These are phyloP conservation scores for Hyles lineata DNA, from an alignment of 2,888 invertebrate genomes.

Conservation along the genomic window DNA sequence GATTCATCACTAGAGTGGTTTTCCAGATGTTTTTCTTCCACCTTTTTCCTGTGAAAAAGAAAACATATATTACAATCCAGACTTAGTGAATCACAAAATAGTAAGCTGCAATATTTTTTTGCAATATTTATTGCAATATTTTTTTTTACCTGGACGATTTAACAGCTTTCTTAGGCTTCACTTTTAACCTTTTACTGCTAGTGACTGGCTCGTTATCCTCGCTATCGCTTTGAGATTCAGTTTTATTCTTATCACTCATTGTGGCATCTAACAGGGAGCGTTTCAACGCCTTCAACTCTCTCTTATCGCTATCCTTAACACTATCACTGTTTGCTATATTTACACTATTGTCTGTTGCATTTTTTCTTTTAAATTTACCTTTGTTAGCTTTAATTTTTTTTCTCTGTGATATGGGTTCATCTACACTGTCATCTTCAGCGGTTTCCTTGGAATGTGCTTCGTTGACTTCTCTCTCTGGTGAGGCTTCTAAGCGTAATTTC, in stretches of 20 bases:
- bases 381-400: slow-evolving; percentile 77
- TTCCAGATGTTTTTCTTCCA: slow-evolving; percentile 82
- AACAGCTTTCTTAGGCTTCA: slow-evolving; percentile 78
- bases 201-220: slow-evolving; percentile 73
- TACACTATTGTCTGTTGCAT: slow-evolving; percentile 50
- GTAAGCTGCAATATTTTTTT: background rate
- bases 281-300: slow-evolving; percentile 69
- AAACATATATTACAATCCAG: slow-evolving; percentile 18
- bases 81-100: slow-evolving; percentile 22
- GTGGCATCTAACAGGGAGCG: slow-evolving; percentile 68
- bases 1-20: slow-evolving; percentile 83
- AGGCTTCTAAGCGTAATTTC: slow-evolving; percentile 74
- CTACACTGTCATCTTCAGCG: slow-evolving; percentile 58
- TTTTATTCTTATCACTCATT: slow-evolving; percentile 73
- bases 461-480: slow-evolving; percentile 65
- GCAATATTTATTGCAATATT: no score
- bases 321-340: slow-evolving; percentile 50
- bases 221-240: slow-evolving; percentile 80
- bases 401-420: slow-evolving; percentile 62
- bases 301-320: slow-evolving; percentile 54
- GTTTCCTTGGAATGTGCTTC: slow-evolving; percentile 74
- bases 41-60: slow-evolving; percentile 74
- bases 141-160: slow-evolving; percentile 67
- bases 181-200: slow-evolving; percentile 76
- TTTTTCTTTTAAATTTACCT: slow-evolving; percentile 76